Evolutionary conservation across 1,140 invertebrate genomes (phyloP), one percentile per base, ranked within the genome.

Genomic region (Trichonephila clavata): DNA sequence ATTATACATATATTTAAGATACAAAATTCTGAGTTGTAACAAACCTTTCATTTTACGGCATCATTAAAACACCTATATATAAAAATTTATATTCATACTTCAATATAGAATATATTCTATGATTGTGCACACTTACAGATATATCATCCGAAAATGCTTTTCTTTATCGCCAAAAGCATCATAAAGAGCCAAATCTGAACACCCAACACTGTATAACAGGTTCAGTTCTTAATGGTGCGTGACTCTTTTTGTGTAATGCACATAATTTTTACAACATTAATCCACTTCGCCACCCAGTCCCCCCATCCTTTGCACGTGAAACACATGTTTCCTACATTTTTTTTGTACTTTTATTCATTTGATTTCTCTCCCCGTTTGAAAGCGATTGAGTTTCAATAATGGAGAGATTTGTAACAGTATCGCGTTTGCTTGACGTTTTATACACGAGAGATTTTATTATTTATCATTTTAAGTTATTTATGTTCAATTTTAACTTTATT

Each of bases 191-290:
- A 90, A 90, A 71, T 77, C 43, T 59, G 68, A 50, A 39, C 1
- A 27, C 21, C 43, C 21, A 0, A 8, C 16, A 5, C 20, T 50
- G 27, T 77, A 24, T 50, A 90, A 90, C 87, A 90, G 63, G 65
- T 90, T 57, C 68, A 7, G 63, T 65, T 57, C 18, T 21, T 88
- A 88, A 88, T 88, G 63, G 86, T 65, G 86, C 86, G 63, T 88
- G 86, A 68, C 86, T 32, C 86, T 16, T 68, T 77, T 59, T 68
- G 32, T 77, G 87, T 90, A 90, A 77, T 90, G 50, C 87, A 57
- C 65, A 90, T 90, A 90, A 90, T 90, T 71, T 90, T 90, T 90
- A 80, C 87, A 90, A 77, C 87, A 77, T 65, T 43, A 57, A 57
- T 90, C 50, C 43, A 57, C 68, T 77, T 60, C 87, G 32, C 68